These are phyloP conservation scores for Aplysina aerophoba DNA, from an alignment of 37 sponge, comb jelly and placozoan species.

Conservation along the genomic window DNA sequence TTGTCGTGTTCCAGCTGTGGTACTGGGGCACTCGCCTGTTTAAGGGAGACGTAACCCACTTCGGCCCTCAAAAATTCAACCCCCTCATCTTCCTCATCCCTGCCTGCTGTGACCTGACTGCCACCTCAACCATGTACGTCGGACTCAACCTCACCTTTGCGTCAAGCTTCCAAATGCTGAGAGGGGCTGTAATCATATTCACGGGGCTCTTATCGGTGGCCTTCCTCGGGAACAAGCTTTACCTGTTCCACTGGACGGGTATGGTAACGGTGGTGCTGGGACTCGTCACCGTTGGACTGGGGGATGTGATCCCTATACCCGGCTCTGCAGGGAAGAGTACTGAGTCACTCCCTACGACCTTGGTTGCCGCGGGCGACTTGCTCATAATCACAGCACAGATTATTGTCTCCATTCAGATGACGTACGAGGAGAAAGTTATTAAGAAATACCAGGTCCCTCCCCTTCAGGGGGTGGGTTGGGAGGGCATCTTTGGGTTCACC, in stretches of 20 bases:
- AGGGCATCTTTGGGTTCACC: constrained; percentile 93
- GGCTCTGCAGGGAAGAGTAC: not conserved
- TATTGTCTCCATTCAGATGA: constrained; percentile 87
- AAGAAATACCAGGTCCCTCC: constrained; percentile 89
- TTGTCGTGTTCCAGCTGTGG: constrained; percentile 79
- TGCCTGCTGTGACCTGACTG: constrained; percentile 89
- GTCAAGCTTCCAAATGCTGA: constrained; percentile 93
- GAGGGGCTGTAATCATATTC: constrained; percentile 97
- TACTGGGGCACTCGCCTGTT: constrained; percentile 39
- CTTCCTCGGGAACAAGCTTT: constrained; percentile 74
- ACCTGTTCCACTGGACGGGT: constrained; percentile 80
- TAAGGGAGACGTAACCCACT: constrained; percentile 58
- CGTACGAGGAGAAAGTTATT: constrained; percentile 89
- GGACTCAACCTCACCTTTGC: constrained; percentile 96
- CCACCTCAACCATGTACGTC: constrained; percentile 90
- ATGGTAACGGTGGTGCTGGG: constrained; percentile 93
- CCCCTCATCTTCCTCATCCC: constrained; percentile 91
- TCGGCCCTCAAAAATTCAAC: constrained; percentile 85
- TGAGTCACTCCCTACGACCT: not conserved
- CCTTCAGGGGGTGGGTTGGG: constrained; percentile 95
- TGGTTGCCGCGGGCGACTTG: constrained; percentile 83
- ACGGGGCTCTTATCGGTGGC: constrained; percentile 93
- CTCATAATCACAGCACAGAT: constrained; percentile 92
- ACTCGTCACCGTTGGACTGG: constrained; percentile 83
- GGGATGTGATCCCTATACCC: constrained; percentile 66